Base-by-base conservation (phyloP, 2,113 vertebrate genomes). In the Malurus cyaneus region DNA sequence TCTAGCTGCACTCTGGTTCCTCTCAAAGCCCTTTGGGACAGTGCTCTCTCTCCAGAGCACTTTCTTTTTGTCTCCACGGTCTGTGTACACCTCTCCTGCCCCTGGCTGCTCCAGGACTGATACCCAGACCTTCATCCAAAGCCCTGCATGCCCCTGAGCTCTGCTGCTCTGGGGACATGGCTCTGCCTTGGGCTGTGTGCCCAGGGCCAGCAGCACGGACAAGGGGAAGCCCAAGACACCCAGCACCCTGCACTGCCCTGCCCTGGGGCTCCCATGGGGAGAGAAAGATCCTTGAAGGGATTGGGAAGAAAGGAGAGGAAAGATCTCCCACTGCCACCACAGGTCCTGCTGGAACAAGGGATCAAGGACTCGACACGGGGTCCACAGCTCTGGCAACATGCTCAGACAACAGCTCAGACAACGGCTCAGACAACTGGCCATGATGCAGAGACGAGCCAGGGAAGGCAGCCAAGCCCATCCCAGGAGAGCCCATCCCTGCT, bases 381-480 rank as follows among this genome's bases (percentile, higher is more conserved):
- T 28, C 44, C 0, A 1, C 2, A 0, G 24, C 44, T 44, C 76
- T 89, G 80, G 31, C 65, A 86, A 18, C 1, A 0, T 13, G 8
- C 65, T 69, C 76, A 69, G 76, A 78, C 80, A 49, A 31, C n/a
- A 13, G 5, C 56, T 60, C n/a, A 31, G 64, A 78, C 80, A 49
- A 31, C n/a, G 10, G 5, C 56, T 60, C n/a, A 31, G 64, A 66
- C 32, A 82, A 25, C 53, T 0, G 1, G 53, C 57, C 4, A 0
- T 36, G 53, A 80, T 50, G 74, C 4, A 1, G 42, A 86, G 80
- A 81, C 0, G 5, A 82, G 86, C 65, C 71, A 82, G 81, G 89
- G 77, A 89, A 89, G 54, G 77, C 81, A 82, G 86, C 71, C 86
- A 94, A 82, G 72, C 23, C 71, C 11, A 12, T 73, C 86, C 86